These are phyloP conservation scores for Dipodomys ordii DNA, from an alignment of 2,113 vertebrate species.

Conservation along the genomic window DNA sequence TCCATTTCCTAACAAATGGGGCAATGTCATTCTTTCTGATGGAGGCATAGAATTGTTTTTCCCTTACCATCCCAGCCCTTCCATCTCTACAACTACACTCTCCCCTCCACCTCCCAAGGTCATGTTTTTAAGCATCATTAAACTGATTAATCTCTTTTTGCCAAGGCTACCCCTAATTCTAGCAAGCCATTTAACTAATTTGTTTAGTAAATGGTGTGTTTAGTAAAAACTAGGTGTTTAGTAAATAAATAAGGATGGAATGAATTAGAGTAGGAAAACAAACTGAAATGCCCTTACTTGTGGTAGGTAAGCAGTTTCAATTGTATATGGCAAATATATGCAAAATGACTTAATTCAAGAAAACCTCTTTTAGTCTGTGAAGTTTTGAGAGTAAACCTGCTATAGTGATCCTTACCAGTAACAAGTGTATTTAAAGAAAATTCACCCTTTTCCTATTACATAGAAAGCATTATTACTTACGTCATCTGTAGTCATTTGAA, in stretches of 20 bases:
- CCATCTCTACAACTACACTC: too few species aligned
- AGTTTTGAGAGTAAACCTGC: slow-evolving; percentile 32
- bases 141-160: slow-evolving; percentile 15
- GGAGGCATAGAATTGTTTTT: too few species aligned
- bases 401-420: slow-evolving; percentile 17
- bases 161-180: not conserved
- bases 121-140: slow-evolving; percentile 39
- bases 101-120: not conserved
- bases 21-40: too few species aligned
- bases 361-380: slow-evolving; percentile 5
- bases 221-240: not conserved
- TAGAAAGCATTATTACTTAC: slow-evolving; percentile 38
- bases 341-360: slow-evolving; percentile 47
- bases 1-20: too few species aligned
- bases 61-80: too few species aligned
- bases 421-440: slow-evolving; percentile 43
- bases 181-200: slow-evolving; percentile 13
- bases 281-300: slow-evolving; percentile 23
- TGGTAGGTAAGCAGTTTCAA: not conserved
- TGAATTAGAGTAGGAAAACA: slow-evolving; percentile 39
- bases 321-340: not conserved
- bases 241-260: slow-evolving; percentile 17
- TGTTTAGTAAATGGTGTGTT: not conserved
- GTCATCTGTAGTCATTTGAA: not conserved
- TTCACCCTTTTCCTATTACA: slow-evolving; percentile 4